Conservation (phyloP, 2,797 vertebrate species). For the Heterohyrax brucei region DNA sequence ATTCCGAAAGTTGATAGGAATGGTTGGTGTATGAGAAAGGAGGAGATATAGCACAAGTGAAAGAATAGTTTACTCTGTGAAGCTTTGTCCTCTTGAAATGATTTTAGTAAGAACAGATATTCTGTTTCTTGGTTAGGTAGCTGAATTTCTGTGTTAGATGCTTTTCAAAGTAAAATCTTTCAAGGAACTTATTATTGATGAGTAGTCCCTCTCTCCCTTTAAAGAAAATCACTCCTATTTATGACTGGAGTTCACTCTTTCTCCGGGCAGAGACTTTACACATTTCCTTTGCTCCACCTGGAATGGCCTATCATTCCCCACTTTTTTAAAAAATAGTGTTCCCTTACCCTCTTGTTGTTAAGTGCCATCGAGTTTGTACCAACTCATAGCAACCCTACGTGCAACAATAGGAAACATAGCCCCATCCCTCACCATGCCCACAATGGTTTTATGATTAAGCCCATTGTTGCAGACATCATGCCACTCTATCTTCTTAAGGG, state of each 20-base stretch:
- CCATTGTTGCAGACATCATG: too few relatives aligned
- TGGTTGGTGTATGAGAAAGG: background rate
- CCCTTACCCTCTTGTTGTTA: background rate
- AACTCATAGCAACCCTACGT: too few relatives aligned
- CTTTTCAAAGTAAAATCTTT: background rate
- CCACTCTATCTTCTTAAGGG: too few relatives aligned
- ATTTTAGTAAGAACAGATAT: background rate
- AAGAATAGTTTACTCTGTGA: too few relatives aligned
- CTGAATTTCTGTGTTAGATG: background rate
- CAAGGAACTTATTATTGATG: background rate
- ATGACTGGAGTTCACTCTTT: background rate
- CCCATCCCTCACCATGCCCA: too few relatives aligned
- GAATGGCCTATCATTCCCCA: background rate
- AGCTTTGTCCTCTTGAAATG: background rate
- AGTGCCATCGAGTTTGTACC: too few relatives aligned
- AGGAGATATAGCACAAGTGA: background rate
- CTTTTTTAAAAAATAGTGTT: background rate
- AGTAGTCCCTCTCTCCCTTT: background rate
- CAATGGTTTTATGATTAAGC: too few relatives aligned
- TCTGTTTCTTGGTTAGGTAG: background rate
- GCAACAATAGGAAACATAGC: too few relatives aligned
- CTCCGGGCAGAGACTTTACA: background rate
- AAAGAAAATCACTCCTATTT: background rate
- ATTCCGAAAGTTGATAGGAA: too few relatives aligned
- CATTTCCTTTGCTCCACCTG: background rate